These are phyloP conservation scores for Sterna hirundo DNA, from an alignment of 2,113 vertebrate genomes.

Conservation along the genomic window DNA sequence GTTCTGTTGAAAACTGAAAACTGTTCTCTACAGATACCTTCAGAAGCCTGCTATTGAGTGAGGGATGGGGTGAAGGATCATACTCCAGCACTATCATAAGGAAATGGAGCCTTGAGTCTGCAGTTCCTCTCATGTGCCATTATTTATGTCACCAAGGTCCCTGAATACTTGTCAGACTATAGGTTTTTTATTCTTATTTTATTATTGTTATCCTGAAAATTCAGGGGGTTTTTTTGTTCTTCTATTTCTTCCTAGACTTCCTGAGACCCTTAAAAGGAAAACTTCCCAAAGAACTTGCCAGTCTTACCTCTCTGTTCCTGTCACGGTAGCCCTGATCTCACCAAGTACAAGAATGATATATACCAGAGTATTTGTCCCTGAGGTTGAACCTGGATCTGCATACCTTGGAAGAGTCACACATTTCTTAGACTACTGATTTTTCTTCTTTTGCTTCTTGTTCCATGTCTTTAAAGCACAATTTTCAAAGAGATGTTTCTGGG, in stretches of 20 bases:
- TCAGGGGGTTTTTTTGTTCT: fast-evolving
- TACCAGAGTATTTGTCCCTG: neutral
- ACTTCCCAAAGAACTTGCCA: neutral
- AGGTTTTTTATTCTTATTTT: neutral
- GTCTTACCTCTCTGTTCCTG: neutral
- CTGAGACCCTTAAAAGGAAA: neutral
- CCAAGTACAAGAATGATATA: neutral
- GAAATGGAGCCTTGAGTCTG: neutral
- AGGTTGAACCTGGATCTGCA: neutral
- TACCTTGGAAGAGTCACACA: neutral
- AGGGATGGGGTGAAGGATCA: neutral
- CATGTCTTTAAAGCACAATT: neutral
- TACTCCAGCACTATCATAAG: neutral
- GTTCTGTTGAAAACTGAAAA: neutral
- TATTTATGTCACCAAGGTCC: neutral
- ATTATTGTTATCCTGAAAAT: neutral
- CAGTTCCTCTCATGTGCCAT: neutral
- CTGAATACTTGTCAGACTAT: neutral
- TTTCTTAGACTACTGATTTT: neutral
- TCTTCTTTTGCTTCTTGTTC: neutral
- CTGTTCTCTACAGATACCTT: neutral
- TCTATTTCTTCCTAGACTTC: neutral
- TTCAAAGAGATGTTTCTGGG: neutral
- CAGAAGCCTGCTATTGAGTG: neutral
- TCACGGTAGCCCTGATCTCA: neutral